These are phyloP conservation scores for Delia radicum DNA, from an alignment of 1,140 invertebrate species.

Conservation along the genomic window DNA sequence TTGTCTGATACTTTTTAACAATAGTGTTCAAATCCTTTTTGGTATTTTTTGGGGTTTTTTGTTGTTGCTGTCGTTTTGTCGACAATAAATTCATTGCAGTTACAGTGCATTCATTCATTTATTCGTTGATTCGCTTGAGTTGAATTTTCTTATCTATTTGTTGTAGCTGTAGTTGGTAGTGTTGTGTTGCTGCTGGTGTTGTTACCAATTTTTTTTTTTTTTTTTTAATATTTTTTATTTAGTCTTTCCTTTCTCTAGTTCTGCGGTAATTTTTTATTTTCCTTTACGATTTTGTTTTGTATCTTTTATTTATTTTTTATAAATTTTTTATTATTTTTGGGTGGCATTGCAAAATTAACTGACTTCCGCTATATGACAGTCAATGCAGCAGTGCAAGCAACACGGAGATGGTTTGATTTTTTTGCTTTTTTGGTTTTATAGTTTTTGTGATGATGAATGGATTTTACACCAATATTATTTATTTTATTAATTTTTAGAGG, in stretches of 20 bases:
- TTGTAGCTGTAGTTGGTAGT: background rate
- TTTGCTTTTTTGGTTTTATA: too few species aligned
- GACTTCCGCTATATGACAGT: conserved; percentile 1
- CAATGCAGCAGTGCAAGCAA: background rate
- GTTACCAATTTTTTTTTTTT: background rate
- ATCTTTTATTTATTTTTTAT: background rate
- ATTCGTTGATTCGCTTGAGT: too few species aligned
- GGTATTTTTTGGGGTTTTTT: background rate
- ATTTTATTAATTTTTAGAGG: too few species aligned
- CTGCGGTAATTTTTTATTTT: background rate
- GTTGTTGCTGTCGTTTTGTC: background rate
- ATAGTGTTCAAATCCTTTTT: too few species aligned
- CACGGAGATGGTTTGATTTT: too few species aligned
- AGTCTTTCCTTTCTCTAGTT: too few species aligned
- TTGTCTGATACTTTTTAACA: too few species aligned
- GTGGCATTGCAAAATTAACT: conserved; percentile 8
- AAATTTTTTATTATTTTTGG: background rate
- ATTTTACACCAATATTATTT: too few species aligned
- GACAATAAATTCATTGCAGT: conserved; percentile 6
- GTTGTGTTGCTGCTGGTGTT: background rate
- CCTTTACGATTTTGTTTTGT: background rate
- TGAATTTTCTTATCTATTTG: background rate
- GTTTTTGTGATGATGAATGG: too few species aligned
- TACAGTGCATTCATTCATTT: background rate
- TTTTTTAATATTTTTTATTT: too few species aligned